A percentile compares a stretch with the other conserved stretches of the same genome.
Evolutionary conservation across 2,113 vertebrate species (phyloP).

Genomic region (Pantherophis guttatus): DNA sequence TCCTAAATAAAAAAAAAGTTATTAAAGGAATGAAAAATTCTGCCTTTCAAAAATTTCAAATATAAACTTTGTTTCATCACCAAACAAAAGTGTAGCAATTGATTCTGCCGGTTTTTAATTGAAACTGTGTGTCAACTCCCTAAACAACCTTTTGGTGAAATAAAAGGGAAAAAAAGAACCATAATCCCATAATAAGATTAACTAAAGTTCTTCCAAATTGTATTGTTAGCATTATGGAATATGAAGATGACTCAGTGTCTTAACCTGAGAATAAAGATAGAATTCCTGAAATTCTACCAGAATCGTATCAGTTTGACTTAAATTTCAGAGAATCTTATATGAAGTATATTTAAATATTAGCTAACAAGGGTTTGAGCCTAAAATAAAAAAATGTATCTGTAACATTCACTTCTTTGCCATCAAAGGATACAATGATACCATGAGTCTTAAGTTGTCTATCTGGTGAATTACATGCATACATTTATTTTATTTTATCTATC

Average conservation of each 20-base stretch:
- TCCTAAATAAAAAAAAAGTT: conserved; percentile 39
- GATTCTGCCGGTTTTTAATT: conserved; percentile 54
- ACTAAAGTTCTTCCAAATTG: neutral
- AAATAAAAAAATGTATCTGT: neutral
- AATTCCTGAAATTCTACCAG: neutral
- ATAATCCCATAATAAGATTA: conserved; percentile 8
- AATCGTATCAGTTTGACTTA: neutral
- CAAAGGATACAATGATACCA: neutral
- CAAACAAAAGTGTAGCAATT: conserved; percentile 51
- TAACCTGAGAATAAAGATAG: neutral
- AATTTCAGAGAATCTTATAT: neutral
- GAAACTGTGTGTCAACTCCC: conserved; percentile 49
- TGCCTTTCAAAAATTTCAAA: conserved; percentile 53
- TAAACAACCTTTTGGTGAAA: conserved; percentile 4
- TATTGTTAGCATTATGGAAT: neutral
- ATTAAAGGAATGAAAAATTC: conserved; percentile 19
- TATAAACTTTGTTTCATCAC: conserved; percentile 56
- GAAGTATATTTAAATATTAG: neutral
- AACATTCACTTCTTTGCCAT: neutral
- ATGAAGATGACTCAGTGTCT: neutral
- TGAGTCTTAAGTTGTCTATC: neutral
- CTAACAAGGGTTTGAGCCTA: neutral
- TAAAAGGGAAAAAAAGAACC: conserved; percentile 37
- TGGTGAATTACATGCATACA: neutral
- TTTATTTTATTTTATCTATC: neutral